Base-by-base conservation (phyloP, 2,113 vertebrate genomes). In the Charina bottae region DNA sequence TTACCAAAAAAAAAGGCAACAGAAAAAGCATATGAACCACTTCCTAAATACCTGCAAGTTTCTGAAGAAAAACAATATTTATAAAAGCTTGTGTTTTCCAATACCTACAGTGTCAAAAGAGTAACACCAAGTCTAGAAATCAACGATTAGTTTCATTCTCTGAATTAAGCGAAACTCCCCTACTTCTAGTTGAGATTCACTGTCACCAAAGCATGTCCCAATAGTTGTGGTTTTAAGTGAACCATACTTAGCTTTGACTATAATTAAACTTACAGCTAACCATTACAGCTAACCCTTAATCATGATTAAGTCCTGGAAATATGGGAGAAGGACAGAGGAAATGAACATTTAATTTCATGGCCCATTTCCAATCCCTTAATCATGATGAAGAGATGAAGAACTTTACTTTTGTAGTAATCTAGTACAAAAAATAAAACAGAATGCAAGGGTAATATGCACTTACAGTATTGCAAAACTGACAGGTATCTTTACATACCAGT, bases 21-120 rank as follows among this genome's bases (percentile, higher is more conserved):
- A 33, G 11, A 21, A 42, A 78, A 42, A 28, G 56, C 12, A 23
- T 49, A 49, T 42, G 19, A 59, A 12, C 3, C 11, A 33, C 2
- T 59, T 33, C 56, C 11, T 60, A 13, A 23, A 46, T 13, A 28
- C 56, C 37, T 88, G 21, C 37, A 59, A 23, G 8, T 60, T 60
- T 88, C 56, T 88, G 37, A 88, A 88, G 53, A 86, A 86, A 28
- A n/a, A 86, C 84, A 42, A 19, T 42, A 42, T 78, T 78, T 78
- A 78, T 24, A n/a, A 21, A 87, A 87, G 85, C 8, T n/a, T 58
- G 3, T 11, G 4, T 24, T 87, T 55, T 24, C 55, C 3, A 87
- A 21, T 12, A 49, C 3, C 17, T 62, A 15, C 12, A 62, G 24
- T 62, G 26, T 42, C 42, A 42, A 88, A 24, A 26, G 55, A 59